Base-by-base conservation (phyloP, 2,797 vertebrate species). In the Poeciliopsis infans region DNA sequence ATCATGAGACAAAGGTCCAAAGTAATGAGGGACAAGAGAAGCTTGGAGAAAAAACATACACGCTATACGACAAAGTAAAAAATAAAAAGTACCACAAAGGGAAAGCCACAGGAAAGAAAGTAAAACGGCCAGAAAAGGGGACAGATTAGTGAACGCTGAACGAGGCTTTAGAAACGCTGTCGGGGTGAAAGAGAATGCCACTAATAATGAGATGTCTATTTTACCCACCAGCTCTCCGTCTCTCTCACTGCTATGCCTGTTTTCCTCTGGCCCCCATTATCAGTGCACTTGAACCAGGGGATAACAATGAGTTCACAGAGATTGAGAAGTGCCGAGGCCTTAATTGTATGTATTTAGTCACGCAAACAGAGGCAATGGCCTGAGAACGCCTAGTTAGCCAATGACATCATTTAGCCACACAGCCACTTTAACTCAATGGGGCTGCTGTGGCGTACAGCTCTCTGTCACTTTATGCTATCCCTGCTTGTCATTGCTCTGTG, bases 321-420 rank as follows among this genome's bases (percentile, higher is more conserved):
- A 97, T 97, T 96, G 97, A 97, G 95, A 97, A 97, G 97, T 97
- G 97, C 97, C 96, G 94, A 94, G 97, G 92, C 96, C 97, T 97
- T 99, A 98, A 99, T 98, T 99, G 97, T 99, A 97, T 98, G 97
- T 97, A 97, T 98, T 99, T 99, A 99, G 98, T 99, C 98, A 99
- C 97, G 97, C 98, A 99, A 97, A 98, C 97, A 97, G 96, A 97
- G 96, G 97, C 97, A 97, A 97, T 97, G 97, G 97, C 97, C 97
- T 98, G 98, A 97, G 97, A 98, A 98, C 95, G 97, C 96, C 97
- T 97, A 97, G 97, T 97, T 97, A 97, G 97, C 96, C 95, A 96
- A 97, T 97, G 97, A 98, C 97, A 98, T 97, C 96, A 97, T 96
- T 96, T 96, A 94, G 97, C 97, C 96, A 96, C 94, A 93, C 95